Base-by-base conservation (phyloP, 2,888 invertebrate genomes). In the Gymnosoma rotundatum region DNA sequence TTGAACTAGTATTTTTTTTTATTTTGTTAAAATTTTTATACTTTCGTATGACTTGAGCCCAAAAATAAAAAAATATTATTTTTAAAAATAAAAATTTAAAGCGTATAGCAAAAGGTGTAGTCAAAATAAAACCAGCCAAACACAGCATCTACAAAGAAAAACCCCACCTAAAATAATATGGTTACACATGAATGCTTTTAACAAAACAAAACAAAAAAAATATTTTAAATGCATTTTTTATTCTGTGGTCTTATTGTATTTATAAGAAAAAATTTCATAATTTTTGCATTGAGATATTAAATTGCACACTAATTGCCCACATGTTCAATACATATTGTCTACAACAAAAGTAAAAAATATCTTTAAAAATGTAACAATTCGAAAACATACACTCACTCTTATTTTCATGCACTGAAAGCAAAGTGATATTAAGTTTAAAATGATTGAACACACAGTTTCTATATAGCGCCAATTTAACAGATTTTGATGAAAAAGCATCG, bases 281-380 rank as follows among this genome's bases (percentile, higher is more conserved):
- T 80, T 80, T 81, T 84, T 69, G 73, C 83, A 84, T 84, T 81
- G 80, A 84, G 81, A 80, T 84, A 81, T 81, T 84, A 78, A 84
- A 84, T 81, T 80, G 80, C 83, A 78, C 83, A 83, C 79, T 83
- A 83, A 84, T 83, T 80, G 80, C 83, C 80, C 76, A 80, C 80
- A 83, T 83, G 73, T 80, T 73, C 63, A 21, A 14, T 52, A 32
- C 67, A 56, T 50, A 73, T 73, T 78, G 78, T 67, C 72, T 61
- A 38, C 67, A 54, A 48, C 10, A 42, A 75, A 45, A 66, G 32
- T 8, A 54, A 20, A 25, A 70, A 81, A 70, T 70, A 63, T 63
- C 64, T 63, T 63, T 38, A 75, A 52, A 69, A 52, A n/a, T 63
- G 18, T 64, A 45, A 36, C 52, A 60, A 45, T 48, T 48, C 32